Conservation (phyloP, 2,113 vertebrate genomes). For the Pampusana beccarii region DNA sequence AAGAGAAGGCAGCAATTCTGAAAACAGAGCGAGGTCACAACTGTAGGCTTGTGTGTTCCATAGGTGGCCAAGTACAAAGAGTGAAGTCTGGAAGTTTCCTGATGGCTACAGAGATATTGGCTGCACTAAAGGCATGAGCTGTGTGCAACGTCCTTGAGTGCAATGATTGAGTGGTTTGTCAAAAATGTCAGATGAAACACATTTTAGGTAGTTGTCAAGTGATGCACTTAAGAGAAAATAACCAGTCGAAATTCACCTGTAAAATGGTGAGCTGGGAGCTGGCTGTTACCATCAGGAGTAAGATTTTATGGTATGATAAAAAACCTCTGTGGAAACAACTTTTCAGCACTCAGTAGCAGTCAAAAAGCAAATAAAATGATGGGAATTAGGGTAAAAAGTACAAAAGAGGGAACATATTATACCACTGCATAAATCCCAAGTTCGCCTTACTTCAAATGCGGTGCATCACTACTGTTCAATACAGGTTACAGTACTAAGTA, state of each 20-base stretch:
- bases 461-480: not conserved
- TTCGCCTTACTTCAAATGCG: not conserved
- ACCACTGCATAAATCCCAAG: not conserved
- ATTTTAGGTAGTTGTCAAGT: not conserved
- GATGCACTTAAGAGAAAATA: not conserved
- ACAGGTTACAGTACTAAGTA: not conserved
- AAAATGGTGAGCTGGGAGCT: not conserved
- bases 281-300: not conserved
- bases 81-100: not conserved
- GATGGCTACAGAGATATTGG: not conserved
- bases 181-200: not conserved
- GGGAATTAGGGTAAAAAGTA: not conserved
- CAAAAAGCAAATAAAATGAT: not conserved
- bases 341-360: not conserved
- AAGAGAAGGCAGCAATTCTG: not conserved
- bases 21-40: not conserved
- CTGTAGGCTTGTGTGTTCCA: not conserved
- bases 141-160: not conserved
- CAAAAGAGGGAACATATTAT: not conserved
- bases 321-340: not conserved
- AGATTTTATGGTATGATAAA: not conserved
- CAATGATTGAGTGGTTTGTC: not conserved
- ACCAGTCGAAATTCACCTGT: not conserved
- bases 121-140: not conserved
- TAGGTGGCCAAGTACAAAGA: not conserved